phyloP scores from a whole-genome alignment of 30 jellyfish, hydroid and myxozoan genomes.

The Mastigias papua region DNA sequence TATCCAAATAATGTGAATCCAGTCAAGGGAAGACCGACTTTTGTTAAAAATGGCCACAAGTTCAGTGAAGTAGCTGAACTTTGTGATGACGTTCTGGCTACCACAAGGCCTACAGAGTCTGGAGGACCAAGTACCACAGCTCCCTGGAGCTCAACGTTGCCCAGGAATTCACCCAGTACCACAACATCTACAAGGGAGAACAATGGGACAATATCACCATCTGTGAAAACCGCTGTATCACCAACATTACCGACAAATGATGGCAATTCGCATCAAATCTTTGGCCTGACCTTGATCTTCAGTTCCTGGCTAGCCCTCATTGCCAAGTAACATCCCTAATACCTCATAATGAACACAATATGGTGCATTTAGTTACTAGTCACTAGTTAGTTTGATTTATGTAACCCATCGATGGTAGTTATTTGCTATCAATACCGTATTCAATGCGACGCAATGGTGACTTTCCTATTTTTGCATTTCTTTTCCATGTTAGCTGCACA shows the following conservation, averaged over 20 bases:
- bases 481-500: too few species aligned
- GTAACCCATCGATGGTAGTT: too few species aligned
- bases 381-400: too few species aligned
- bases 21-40: constrained; percentile 5
- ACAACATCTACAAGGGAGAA: too few species aligned
- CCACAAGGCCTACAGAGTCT: background rate
- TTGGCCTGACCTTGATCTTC: background rate
- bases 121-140: constrained; percentile 4
- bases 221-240: background rate
- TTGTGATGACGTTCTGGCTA: constrained; percentile 19
- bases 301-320: too few species aligned
- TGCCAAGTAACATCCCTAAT: too few species aligned
- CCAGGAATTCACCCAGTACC: too few species aligned
- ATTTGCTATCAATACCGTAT: too few species aligned
- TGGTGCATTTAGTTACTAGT: too few species aligned
- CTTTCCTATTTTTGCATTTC: too few species aligned
- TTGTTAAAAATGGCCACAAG: constrained; percentile 5
- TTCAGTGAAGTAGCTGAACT: constrained; percentile 17
- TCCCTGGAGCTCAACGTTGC: background rate
- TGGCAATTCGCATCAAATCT: background rate
- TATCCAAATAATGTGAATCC: constrained; percentile 43
- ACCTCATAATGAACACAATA: too few species aligned
- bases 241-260: background rate
- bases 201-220: background rate
- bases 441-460: too few species aligned